Evolutionary conservation across 2,113 vertebrate genomes (phyloP).

Genomic region (Salvelinus fontinalis): DNA sequence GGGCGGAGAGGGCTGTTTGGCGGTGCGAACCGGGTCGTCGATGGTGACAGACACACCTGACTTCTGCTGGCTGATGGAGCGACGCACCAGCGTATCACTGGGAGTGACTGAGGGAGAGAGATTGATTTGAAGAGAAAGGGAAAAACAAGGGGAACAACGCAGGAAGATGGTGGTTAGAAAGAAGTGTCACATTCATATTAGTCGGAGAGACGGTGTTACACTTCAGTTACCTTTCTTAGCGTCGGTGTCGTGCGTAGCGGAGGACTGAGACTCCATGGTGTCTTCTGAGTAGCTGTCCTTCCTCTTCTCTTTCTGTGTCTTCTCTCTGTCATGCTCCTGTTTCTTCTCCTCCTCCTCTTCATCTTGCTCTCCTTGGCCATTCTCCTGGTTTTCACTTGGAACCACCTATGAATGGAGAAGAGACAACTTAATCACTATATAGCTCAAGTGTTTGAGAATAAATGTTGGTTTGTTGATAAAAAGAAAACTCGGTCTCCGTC

Average conservation of each 20-base stretch:
- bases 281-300: slow-evolving; percentile 69
- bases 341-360: slow-evolving; percentile 68
- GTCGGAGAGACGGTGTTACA: too few species aligned
- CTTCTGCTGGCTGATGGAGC: slow-evolving; percentile 90
- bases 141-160: not conserved
- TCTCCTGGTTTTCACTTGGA: slow-evolving; percentile 80
- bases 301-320: slow-evolving; percentile 58
- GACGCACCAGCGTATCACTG: slow-evolving; percentile 82
- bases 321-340: slow-evolving; percentile 66
- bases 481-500: too few species aligned
- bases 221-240: slow-evolving; percentile 77
- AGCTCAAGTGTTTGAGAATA: not conserved
- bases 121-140: not conserved
- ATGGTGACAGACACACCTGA: slow-evolving; percentile 87
- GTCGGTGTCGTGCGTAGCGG: slow-evolving; percentile 71
- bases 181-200: too few species aligned
- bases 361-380: slow-evolving; percentile 79
- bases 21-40: slow-evolving; percentile 83
- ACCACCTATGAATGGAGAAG: slow-evolving; percentile 73
- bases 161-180: not conserved
- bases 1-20: slow-evolving; percentile 82
- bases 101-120: slow-evolving; percentile 72
- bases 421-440: not conserved
- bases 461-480: too few species aligned
- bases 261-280: slow-evolving; percentile 67